phyloP scores from a whole-genome alignment of 2,113 vertebrate species.

The Paracanthobrama guichenoti region DNA sequence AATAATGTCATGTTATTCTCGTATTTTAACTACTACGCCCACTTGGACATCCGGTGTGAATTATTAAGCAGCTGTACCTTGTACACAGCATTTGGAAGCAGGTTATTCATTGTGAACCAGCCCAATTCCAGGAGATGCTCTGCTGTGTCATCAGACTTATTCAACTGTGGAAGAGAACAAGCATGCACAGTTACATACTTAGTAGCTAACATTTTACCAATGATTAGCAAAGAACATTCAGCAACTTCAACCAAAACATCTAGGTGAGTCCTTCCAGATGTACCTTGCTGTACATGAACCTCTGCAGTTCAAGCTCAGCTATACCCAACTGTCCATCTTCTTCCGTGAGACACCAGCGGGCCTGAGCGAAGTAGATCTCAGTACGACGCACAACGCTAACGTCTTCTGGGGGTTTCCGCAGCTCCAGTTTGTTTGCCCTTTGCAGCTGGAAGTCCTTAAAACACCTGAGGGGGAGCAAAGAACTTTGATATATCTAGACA shows the following conservation, averaged over 20 bases:
- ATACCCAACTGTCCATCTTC: conserved; percentile 98
- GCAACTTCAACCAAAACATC: not conserved
- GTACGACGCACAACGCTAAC: conserved; percentile 92
- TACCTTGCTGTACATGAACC: conserved; percentile 99
- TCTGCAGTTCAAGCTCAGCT: conserved; percentile 93
- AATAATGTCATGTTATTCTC: not conserved
- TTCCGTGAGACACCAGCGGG: conserved; percentile 94
- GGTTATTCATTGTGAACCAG: conserved; percentile 98
- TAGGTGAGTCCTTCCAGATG: not conserved
- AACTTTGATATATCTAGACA: not conserved
- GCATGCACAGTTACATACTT: not conserved
- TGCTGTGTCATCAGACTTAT: conserved; percentile 96
- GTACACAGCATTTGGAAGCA: conserved; percentile 92
- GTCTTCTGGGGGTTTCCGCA: conserved; percentile 92
- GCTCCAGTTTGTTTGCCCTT: conserved; percentile 93
- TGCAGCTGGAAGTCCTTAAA: conserved; percentile 99
- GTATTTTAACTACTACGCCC: too few species aligned
- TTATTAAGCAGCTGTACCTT: conserved; percentile 77
- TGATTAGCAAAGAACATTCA: not conserved
- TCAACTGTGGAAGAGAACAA: conserved; percentile 77
- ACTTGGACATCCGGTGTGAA: not conserved
- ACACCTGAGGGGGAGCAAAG: conserved; percentile 75
- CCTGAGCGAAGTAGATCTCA: conserved; percentile 96
- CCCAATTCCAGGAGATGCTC: conserved; percentile 97
- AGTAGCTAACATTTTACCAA: not conserved